Evolutionary conservation across 2,113 vertebrate species (phyloP), one percentile per base, ranked within the genome.

Genomic region (Sinocyclocheilus grahami): DNA sequence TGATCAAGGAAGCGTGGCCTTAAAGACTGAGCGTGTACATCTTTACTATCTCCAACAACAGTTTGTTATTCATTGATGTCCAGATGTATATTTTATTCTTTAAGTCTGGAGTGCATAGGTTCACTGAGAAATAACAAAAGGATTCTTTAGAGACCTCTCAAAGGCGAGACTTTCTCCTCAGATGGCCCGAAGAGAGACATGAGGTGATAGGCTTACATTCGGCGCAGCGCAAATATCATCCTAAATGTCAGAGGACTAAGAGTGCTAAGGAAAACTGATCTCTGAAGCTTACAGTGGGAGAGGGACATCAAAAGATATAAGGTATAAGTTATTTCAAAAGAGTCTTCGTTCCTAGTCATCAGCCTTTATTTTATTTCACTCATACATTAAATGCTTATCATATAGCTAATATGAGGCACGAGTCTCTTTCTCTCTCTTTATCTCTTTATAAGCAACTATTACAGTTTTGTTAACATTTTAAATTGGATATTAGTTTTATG

Each of bases 41-140:
- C 69, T 74, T 60, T 82, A 76, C 51, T 75, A 83, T 83, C 27
- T 87, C 80, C 63, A 77, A 87, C 75, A 78, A 63, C 80, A 82
- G 85, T 55, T 84, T 87, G 83, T 55, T 87, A 83, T 87, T 87
- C 75, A 76, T 78, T 22, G 60, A 75, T 42, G 85, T 76, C 58
- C 75, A 76, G 82, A 75, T 69, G 30, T 77, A 76, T 79, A 67
- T 74, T 86, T 81, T 76, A 62, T 81, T 74, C 65, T 60, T 71
- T 81, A 11, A 46, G 76, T 85, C 76, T 74, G 42, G 48, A 46
- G 67, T 24, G 2, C n/a, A 33, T 9, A 20, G 62, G 77, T 82
- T 27, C 76, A 55, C 22, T 1, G 37, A 72, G 9, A 76, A 39
- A 82, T 18, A 80, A 82, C 69, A 82, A 86, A 80, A 76, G 69